Evolutionary conservation across 2,888 invertebrate genomes (phyloP).

Genomic region (Hypena proboscidalis): DNA sequence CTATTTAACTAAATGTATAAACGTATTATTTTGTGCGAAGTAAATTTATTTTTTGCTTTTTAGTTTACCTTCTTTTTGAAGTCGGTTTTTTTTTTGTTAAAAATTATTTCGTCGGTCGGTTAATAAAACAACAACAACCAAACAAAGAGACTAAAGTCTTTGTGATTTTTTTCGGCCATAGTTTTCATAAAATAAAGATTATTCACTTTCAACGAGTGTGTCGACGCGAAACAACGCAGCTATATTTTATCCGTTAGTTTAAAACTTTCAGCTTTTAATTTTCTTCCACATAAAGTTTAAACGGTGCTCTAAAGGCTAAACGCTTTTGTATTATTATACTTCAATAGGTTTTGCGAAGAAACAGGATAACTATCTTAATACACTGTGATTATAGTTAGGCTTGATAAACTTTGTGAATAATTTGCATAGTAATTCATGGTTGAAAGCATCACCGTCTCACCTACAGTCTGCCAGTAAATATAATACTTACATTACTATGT

Average conservation of each 20-base stretch:
- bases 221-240: slow-evolving; percentile 23
- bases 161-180: slow-evolving; percentile 14
- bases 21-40: too few species aligned
- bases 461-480: too few species aligned
- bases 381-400: too few species aligned
- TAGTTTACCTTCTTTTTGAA: too few species aligned
- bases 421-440: too few species aligned
- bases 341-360: slow-evolving; percentile 2
- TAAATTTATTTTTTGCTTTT: too few species aligned
- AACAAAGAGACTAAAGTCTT: slow-evolving; percentile 17
- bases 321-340: slow-evolving; percentile 22
- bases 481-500: too few species aligned
- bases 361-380: slow-evolving; percentile 1
- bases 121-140: slow-evolving; percentile 9
- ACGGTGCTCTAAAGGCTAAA: slow-evolving; percentile 24
- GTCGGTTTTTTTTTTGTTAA: too few species aligned
- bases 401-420: too few species aligned
- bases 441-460: too few species aligned
- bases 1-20: too few species aligned
- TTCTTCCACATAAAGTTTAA: slow-evolving; percentile 34
- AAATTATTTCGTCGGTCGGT: too few species aligned
- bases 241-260: slow-evolving; percentile 33
- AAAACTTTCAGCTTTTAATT: slow-evolving; percentile 26
- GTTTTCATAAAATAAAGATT: slow-evolving; percentile 30
- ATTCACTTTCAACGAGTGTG: slow-evolving; percentile 28